These are phyloP conservation scores for Caenorhabditis drosophilae DNA, from an alignment of 2,888 invertebrate species.

Conservation along the genomic window DNA sequence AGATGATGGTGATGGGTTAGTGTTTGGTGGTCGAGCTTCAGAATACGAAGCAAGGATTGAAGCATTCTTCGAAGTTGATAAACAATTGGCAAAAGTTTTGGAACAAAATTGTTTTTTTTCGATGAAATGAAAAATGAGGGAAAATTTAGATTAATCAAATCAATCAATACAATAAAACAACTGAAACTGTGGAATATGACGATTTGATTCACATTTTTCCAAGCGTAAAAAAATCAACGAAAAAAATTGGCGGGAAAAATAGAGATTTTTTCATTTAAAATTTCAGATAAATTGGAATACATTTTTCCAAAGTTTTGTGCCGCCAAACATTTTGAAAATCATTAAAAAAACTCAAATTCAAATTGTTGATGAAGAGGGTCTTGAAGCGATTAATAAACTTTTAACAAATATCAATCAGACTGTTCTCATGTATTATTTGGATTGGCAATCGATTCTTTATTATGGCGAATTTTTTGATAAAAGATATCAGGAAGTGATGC, in stretches of 20 bases:
- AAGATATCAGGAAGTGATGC: conserved; percentile 8
- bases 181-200: background rate
- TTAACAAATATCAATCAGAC: background rate
- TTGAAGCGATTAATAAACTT: background rate
- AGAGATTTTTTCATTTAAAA: too few relatives aligned
- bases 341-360: background rate
- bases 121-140: background rate
- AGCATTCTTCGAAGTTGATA: conserved; percentile 5
- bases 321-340: background rate
- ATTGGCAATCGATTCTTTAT: conserved; percentile 7
- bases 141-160: background rate
- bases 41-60: conserved; percentile 5
- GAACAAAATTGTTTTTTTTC: background rate
- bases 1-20: background rate
- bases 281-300: background rate
- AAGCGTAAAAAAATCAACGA: too few relatives aligned
- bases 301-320: background rate
- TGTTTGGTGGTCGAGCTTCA: conserved; percentile 1
- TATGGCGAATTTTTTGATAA: conserved; percentile 8
- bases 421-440: conserved; percentile 2
- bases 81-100: background rate
- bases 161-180: conserved; percentile 5
- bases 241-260: background rate
- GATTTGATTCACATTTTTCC: background rate
- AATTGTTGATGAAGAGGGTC: conserved; percentile 2